Conservation (phyloP, 2,113 vertebrate genomes). For the Herpailurus yagouaroundi region DNA sequence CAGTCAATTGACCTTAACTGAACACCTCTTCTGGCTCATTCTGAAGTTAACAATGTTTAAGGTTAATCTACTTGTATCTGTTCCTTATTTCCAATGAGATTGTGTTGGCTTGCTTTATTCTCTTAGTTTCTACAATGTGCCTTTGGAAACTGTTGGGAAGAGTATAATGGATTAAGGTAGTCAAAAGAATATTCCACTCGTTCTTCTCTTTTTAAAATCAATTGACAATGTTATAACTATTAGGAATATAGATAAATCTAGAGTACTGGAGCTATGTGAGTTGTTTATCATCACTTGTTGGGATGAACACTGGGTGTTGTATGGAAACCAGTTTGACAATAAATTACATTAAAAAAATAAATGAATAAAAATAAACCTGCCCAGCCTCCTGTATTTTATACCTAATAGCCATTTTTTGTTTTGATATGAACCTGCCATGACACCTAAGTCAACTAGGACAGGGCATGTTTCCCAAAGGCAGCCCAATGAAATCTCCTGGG, state of each 20-base stretch:
- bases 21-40: neutral
- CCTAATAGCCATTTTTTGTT: neutral
- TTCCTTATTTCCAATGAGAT: neutral
- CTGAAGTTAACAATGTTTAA: neutral
- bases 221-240: neutral
- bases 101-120: neutral
- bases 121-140: neutral
- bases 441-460: neutral
- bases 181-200: neutral
- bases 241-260: neutral
- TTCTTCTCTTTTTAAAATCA: constrained; percentile 17
- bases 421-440: neutral
- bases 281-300: neutral
- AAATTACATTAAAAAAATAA: no score
- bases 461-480: neutral
- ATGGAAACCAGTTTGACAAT: no score
- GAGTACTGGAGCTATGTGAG: neutral
- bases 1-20: neutral
- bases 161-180: neutral
- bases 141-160: neutral
- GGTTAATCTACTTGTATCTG: neutral
- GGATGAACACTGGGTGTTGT: no score
- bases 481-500: neutral
- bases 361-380: neutral
- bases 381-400: neutral